Evolutionary conservation across 2,888 invertebrate genomes (phyloP).

Genomic region (Cosmorhoe ocellata): DNA sequence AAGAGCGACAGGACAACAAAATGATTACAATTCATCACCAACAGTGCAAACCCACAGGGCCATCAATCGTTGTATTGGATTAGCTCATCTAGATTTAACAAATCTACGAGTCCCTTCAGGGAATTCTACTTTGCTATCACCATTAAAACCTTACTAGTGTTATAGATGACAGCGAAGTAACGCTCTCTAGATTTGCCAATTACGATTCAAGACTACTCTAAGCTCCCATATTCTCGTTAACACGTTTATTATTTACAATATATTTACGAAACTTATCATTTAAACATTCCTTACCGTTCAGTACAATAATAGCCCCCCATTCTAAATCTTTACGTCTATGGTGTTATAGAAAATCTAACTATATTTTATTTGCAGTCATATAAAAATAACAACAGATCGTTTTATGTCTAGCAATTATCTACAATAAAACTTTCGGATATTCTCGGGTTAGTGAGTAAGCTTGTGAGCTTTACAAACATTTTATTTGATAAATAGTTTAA

Average conservation of each 20-base stretch:
- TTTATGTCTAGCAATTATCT: constrained; percentile 74
- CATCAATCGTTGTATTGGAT: constrained; percentile 71
- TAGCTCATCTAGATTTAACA: constrained; percentile 62
- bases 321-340: constrained; percentile 56
- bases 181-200: constrained; percentile 5
- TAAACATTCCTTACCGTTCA: constrained; percentile 21
- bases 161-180: constrained; percentile 10
- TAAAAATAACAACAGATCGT: constrained; percentile 80
- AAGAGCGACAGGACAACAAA: constrained; percentile 6
- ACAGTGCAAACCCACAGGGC: constrained; percentile 38
- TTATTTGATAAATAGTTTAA: constrained; percentile 58
- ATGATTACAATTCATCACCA: constrained; percentile 38
- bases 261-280: constrained; percentile 20
- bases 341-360: constrained; percentile 78
- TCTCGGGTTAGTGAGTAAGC: constrained; percentile 69
- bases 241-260: constrained; percentile 25
- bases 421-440: constrained; percentile 62
- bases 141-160: constrained; percentile 21
- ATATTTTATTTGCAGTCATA: constrained; percentile 78
- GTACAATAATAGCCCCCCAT: constrained; percentile 30
- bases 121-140: constrained; percentile 23
- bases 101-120: constrained; percentile 27
- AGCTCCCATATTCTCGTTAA: constrained; percentile 26
- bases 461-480: constrained; percentile 66
- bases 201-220: constrained; percentile 19